Evolutionary conservation across 2,888 invertebrate genomes (phyloP).

Genomic region (Pelosia muscerda): DNA sequence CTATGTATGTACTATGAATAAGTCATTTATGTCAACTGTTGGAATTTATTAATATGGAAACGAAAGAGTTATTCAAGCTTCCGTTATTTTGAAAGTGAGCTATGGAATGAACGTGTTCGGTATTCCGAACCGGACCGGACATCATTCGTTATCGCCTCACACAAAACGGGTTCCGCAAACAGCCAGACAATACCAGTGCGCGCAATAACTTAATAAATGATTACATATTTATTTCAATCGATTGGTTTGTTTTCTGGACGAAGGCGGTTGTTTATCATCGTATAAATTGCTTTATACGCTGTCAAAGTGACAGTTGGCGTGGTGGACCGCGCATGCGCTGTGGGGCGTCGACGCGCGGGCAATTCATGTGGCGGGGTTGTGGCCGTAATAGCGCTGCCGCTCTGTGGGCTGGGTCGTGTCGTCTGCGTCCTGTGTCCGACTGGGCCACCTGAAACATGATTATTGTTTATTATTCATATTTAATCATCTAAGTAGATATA

Average conservation of each 20-base stretch:
- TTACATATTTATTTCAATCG: slow-evolving; percentile 70
- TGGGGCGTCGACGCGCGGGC: slow-evolving; percentile 54
- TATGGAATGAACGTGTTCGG: slow-evolving; percentile 26
- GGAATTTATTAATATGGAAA: slow-evolving; percentile 14
- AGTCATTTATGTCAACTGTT: not conserved
- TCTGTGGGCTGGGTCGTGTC: not conserved
- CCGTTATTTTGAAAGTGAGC: slow-evolving; percentile 38
- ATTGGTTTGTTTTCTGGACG: slow-evolving; percentile 59
- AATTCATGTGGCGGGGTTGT: slow-evolving; percentile 38
- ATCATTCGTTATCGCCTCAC: slow-evolving; percentile 41
- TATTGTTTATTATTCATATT: too few species aligned
- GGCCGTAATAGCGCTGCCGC: not conserved
- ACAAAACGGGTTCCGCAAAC: slow-evolving; percentile 37
- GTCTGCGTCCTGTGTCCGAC: not conserved
- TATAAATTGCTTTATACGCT: slow-evolving; percentile 53
- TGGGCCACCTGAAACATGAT: not conserved
- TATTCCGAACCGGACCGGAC: slow-evolving; percentile 31
- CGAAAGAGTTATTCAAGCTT: slow-evolving; percentile 27
- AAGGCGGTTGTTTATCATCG: slow-evolving; percentile 59
- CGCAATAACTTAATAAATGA: slow-evolving; percentile 62
- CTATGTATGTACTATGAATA: not conserved
- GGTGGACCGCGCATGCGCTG: slow-evolving; percentile 54
- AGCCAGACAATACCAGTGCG: slow-evolving; percentile 50
- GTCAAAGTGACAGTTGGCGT: slow-evolving; percentile 56
- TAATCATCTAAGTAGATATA: too few species aligned